Conservation (phyloP, 1,140 invertebrate species). For the Macrotrachela quadricornifera region DNA sequence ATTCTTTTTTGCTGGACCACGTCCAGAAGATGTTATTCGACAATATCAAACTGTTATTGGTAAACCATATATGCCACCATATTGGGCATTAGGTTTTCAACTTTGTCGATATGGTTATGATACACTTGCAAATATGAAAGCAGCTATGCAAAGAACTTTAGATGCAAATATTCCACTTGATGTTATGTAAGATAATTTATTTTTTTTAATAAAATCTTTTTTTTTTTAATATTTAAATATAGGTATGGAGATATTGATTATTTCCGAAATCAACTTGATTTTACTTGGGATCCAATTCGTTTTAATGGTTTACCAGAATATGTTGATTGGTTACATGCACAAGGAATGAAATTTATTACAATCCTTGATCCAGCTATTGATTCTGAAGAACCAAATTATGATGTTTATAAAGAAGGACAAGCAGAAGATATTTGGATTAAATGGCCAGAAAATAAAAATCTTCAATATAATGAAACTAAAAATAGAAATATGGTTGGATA, state of each 20-base stretch:
- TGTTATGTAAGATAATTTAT: conserved; percentile 11
- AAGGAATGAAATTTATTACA: conserved; percentile 25
- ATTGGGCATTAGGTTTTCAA: conserved; percentile 36
- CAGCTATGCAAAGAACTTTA: background rate
- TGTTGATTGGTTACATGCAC: conserved; percentile 22
- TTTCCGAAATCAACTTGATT: conserved; percentile 23
- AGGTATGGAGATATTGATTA: conserved; percentile 33
- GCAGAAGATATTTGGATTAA: conserved; percentile 16
- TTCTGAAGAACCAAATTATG: conserved; percentile 17
- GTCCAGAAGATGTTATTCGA: conserved; percentile 23
- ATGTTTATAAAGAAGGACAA: conserved; percentile 17
- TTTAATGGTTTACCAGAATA: conserved; percentile 25
- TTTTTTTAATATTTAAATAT: conserved; percentile 12
- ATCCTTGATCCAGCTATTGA: conserved; percentile 26
- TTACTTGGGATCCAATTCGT: conserved; percentile 25
- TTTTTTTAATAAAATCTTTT: background rate
- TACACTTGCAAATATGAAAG: conserved; percentile 12
- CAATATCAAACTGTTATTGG: conserved; percentile 22
- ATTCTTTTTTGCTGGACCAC: conserved; percentile 32
- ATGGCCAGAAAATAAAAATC: conserved; percentile 14
- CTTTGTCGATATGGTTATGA: conserved; percentile 29
- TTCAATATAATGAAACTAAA: conserved; percentile 12
- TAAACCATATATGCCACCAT: conserved; percentile 29
- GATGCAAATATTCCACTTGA: conserved; percentile 15
- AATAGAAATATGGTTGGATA: conserved; percentile 18